Base-by-base conservation (phyloP, 92 coral and sea anemone species). In the Epizoanthus stellaris region DNA sequence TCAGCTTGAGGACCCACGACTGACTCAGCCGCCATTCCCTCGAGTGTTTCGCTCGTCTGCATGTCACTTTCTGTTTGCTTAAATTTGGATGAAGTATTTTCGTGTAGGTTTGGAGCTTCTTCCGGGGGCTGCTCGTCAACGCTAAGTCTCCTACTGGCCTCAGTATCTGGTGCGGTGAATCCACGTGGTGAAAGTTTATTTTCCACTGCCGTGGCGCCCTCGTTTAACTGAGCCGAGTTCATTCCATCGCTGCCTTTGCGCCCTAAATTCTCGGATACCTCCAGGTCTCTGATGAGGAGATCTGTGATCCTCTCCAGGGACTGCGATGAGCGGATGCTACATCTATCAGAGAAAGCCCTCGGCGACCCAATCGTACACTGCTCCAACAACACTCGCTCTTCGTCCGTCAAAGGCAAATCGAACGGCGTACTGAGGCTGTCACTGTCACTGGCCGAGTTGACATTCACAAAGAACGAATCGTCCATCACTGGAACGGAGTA, bases 241-340 rank as follows among this genome's bases (percentile, higher is more conserved):
- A 64, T 13, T 6, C n/a, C 87, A 4, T 77, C 63, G 11, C 21
- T 21, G 10, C 71, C 39, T 57, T 12, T 9, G 17, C 13, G 21
- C 49, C 59, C 45, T 20, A 11, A 36, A 23, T 60, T 38, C 14
- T 74, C 85, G 16, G 89, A 70, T 57, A 82, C 92, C 80, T 87
- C 94, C 3, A 94, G 89, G 84, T 94, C 98, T 70, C 80, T 92
- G 6, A 94, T 94, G 49, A 94, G 89, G 42, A 91, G 85, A 75
- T 94, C 98, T 14, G 98, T 93, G 34, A 94, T 85, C 60, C 85
- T 82, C 71, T 94, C 98, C 47, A 94, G 79, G 11, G 98, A 94
- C 39, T 95, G 87, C 34, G 98, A 94, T 23, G 95, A 91, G 19
- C 90, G 77, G 68, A 92, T 87, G 52, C 81, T 85, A 30, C 94